Evolutionary conservation across 2,797 vertebrate species (phyloP), one percentile per base, ranked within the genome.

Genomic region (Lagorchestes hirsutus): DNA sequence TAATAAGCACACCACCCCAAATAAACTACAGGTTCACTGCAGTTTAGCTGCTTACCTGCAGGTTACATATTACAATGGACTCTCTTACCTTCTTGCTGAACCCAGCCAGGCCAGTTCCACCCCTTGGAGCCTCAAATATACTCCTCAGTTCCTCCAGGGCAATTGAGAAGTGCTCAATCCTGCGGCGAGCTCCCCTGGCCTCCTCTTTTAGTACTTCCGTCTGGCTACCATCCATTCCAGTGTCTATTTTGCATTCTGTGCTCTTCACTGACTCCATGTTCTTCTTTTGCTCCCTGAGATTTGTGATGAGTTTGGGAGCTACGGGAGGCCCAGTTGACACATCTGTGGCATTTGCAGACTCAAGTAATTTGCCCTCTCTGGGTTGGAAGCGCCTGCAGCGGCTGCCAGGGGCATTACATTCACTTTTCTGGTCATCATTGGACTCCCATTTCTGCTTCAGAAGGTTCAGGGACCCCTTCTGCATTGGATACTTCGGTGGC

Each of bases 101-200:
- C 28, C 94, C 96, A 22, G 55, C 9, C 28, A 54, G 31, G 56
- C 55, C 93, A 94, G 28, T 40, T 93, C 52, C 95, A 92, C 90
- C 92, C 16, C 92, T 94, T 27, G 98, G 98, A 10, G 97, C 95
- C 96, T 99, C 99, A 0, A 99, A 99, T 93, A 96, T 98, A 94
- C 98, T 99, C 94, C 98, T 98, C 90, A 99, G 98, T 95, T 99
- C 98, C 74, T 99, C 98, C 40, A 99, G 98, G 9, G 98, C 98
- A 40, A 98, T 96, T 55, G 98, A 95, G 94, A 98, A 96, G 0
- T 92, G 97, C 46, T 99, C 98, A 0, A 96, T 97, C 91, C 93
- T 98, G 92, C 98, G 98, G 11, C 95, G 82, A 29, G 93, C 91
- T 0, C 74, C 91, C 18, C 92, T 31, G 0, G 92, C 92, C 27